Percentiles rank a stretch among this genome's conserved stretches.
Conservation (phyloP, 2,797 vertebrate species). For the Cossypha heuglini region DNA sequence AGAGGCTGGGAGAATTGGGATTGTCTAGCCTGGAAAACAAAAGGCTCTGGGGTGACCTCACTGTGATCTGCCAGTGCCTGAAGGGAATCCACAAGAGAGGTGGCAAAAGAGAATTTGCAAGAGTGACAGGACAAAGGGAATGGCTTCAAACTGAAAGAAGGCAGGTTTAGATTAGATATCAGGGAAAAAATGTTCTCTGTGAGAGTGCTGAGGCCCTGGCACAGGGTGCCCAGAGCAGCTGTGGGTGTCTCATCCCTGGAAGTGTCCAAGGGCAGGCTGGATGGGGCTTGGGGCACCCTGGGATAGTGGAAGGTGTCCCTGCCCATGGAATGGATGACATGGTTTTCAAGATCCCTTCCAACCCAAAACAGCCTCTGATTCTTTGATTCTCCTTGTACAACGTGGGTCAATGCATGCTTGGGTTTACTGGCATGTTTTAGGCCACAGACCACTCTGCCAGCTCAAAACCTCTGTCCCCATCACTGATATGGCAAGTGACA, state of each 20-base stretch:
- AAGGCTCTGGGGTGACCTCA: background rate
- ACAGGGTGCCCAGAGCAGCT: background rate
- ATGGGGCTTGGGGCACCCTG: accelerated
- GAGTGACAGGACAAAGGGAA: too few species aligned
- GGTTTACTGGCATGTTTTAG: background rate
- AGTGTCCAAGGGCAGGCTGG: background rate
- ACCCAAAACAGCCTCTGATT: background rate
- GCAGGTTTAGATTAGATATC: background rate
- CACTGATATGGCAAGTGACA: accelerated
- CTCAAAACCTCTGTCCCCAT: background rate
- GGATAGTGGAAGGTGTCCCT: background rate
- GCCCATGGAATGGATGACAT: background rate
- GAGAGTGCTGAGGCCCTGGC: background rate
- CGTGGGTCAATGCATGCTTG: accelerated
- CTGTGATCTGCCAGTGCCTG: background rate
- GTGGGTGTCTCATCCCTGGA: background rate
- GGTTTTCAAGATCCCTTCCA: background rate
- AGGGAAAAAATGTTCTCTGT: background rate
- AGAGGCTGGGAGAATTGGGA: accelerated
- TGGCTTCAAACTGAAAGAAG: background rate
- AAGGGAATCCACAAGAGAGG: background rate
- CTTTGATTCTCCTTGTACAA: background rate
- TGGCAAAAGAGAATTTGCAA: background rate
- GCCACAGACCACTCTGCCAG: background rate
- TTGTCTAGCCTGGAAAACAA: background rate